Conservation (phyloP, 2,797 vertebrate genomes). For the Aulostomus chinensis region DNA sequence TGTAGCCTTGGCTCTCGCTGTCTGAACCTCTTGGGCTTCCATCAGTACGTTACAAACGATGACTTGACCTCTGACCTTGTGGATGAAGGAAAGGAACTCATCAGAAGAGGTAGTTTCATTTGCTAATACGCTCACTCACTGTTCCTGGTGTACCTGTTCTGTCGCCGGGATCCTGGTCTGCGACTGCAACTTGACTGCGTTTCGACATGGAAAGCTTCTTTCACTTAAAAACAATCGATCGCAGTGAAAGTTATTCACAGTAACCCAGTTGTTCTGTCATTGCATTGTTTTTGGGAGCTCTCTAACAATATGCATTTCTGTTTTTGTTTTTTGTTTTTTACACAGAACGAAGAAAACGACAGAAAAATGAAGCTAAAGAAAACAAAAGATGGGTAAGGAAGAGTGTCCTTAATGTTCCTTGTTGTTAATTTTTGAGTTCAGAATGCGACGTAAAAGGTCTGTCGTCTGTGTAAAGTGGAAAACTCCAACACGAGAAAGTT, state of each 20-base stretch:
- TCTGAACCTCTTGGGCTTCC: slow-evolving; percentile 93
- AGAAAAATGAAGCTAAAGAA: slow-evolving; percentile 87
- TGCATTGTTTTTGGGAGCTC: not conserved
- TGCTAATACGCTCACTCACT: not conserved
- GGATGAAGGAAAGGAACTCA: slow-evolving; percentile 91
- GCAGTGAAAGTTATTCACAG: no score
- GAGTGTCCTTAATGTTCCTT: not conserved
- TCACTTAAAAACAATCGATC: not conserved
- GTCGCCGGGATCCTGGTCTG: no score
- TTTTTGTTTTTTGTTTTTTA: slow-evolving; percentile 47
- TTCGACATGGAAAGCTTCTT: no score
- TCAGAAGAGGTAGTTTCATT: slow-evolving; percentile 84
- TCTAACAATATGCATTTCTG: not conserved
- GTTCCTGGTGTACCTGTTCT: not conserved
- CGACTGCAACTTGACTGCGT: no score
- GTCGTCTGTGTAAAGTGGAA: no score
- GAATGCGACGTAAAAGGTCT: no score
- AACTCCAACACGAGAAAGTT: no score
- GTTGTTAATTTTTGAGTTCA: no score
- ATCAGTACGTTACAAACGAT: slow-evolving; percentile 91
- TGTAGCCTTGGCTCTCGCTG: slow-evolving; percentile 91
- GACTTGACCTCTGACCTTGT: slow-evolving; percentile 92
- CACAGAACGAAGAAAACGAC: slow-evolving; percentile 91
- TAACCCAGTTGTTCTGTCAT: not conserved
- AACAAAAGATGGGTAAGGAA: slow-evolving; percentile 82